Evolutionary conservation across 2,113 vertebrate genomes (phyloP), one percentile per base, ranked within the genome.

Genomic region (Cheirogaleus medius): DNA sequence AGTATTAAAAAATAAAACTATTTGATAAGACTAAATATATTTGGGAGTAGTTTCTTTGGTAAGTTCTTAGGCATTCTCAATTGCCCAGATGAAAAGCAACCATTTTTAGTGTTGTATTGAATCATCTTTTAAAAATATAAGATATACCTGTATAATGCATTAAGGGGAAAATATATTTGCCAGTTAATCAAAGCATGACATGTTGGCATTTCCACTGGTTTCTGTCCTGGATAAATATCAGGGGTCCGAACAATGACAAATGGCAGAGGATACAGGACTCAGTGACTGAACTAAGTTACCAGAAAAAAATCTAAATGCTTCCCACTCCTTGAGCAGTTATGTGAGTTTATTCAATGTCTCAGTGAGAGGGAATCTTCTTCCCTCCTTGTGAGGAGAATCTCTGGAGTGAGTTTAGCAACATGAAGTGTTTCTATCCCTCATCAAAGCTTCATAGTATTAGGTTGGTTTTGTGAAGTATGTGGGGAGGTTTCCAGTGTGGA

Each of bases 281-380:
- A 34, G 21, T 10, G 25, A 6, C 49, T 96, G 63, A 97, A 92
- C 27, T 27, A 94, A 97, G 9, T 8, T 91, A 60, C 63, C 86
- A 98, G 47, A 85, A 95, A 63, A 90, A 83, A 39, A 74, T 47
- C 81, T 64, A 64, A 87, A 74, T 87, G 37, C 58, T 74, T 95
- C 73, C 54, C 47, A 80, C 5, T 54, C 47, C 58, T 44, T 54
- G 23, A 73, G 39, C 58, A 90, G 39, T 74, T 60, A n/a, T 17
- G 37, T 5, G 60, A 49, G 21, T 39, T 87, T 96, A 90, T 34
- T 49, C 54, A 81, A 56, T 3, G 9, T 60, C 74, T 89, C 47
- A 0, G 0, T 4, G 37, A 64, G 42, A 89, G 56, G 37, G 29
- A 37, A 69, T 25, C 47, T n/a, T 78, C 47, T 78, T 56, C 56